phyloP scores from a whole-genome alignment of 2,797 vertebrate species.

The Petrocephalus schoutedeni region DNA sequence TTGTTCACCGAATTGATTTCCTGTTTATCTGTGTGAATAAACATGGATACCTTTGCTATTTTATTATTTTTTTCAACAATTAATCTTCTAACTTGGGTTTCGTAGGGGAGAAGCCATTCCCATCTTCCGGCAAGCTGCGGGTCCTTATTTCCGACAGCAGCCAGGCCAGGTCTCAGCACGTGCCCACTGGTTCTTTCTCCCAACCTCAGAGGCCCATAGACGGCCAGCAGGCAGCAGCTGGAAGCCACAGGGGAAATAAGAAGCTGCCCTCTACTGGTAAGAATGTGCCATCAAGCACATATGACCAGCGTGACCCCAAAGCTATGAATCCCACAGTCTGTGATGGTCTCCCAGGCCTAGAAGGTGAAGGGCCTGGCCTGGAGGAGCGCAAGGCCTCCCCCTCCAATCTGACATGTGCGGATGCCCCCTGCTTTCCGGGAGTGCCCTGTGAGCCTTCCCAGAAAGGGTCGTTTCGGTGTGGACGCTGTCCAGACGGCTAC shows the following conservation, averaged over 20 bases:
- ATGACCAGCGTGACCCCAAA: constrained; percentile 36
- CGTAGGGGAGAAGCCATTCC: constrained; percentile 50
- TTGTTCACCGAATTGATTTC: not conserved
- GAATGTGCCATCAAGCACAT: constrained; percentile 27
- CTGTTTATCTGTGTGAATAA: constrained; percentile 13
- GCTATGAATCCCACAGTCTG: constrained; percentile 34
- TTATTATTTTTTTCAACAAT: constrained; percentile 22
- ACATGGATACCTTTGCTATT: constrained; percentile 24
- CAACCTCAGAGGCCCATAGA: constrained; percentile 38
- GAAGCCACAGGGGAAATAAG: constrained; percentile 24
- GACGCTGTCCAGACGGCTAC: constrained; percentile 72
- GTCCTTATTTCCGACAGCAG: constrained; percentile 36
- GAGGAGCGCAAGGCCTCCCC: constrained; percentile 30
- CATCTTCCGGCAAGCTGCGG: constrained; percentile 33
- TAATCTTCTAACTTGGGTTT: constrained; percentile 58
- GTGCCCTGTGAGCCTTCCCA: constrained; percentile 65
- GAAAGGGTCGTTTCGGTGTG: constrained; percentile 62
- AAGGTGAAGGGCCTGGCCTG: constrained; percentile 30
- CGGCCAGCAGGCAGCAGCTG: constrained; percentile 37
- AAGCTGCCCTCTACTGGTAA: constrained; percentile 33
- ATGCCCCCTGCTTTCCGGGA: constrained; percentile 71
- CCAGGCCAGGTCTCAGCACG: constrained; percentile 20
- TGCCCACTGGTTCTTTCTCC: constrained; percentile 20
- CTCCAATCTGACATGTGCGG: constrained; percentile 53
- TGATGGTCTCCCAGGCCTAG: constrained; percentile 33